Base-by-base conservation (phyloP, 2,888 invertebrate species). In the Drosophila recens region DNA sequence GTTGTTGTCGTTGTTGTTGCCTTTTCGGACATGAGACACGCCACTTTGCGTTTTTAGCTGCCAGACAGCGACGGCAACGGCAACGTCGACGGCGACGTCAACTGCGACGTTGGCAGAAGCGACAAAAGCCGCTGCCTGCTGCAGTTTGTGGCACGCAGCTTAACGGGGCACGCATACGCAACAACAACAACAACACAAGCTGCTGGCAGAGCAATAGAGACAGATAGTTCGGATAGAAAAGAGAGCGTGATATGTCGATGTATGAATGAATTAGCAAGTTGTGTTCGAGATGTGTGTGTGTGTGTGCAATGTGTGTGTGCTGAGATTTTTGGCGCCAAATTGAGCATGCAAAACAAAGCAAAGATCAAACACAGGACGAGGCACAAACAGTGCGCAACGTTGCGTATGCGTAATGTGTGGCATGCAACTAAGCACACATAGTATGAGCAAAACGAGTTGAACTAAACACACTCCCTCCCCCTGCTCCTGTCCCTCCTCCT, bases 291-390 rank as follows among this genome's bases (percentile, higher is more conserved):
- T 54, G 49, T 49, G 63, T 65, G 56, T 67, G 42, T 65, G n/a
- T n/a, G 53, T 48, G 63, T 64, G 58, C 57, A 38, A 49, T 40
- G 46, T 40, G 59, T 56, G 68, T 67, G 64, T 45, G 67, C 49
- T 51, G 82, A 59, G 88, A 85, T 84, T 88, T 80, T 89, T 84
- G 85, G 84, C 85, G 89, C 79, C 84, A 87, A 86, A 84, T 72
- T 68, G 69, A 79, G 81, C 79, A 70, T 82, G 86, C 78, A 73
- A 79, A 57, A 46, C 57, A 76, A 65, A 79, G 89, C 57, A 76
- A 65, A 76, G 89, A 85, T 88, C 80, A 75, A 78, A 71, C 64
- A 67, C 63, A 58, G 34, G 38, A 53, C 48, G 23, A 20, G 23
- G 23, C 52, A 10, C 3, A 4, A 23, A 15, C 38, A 43, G 40